Evolutionary conservation across 2,888 invertebrate genomes (phyloP).

Genomic region (Hydroisotoma schaefferi): DNA sequence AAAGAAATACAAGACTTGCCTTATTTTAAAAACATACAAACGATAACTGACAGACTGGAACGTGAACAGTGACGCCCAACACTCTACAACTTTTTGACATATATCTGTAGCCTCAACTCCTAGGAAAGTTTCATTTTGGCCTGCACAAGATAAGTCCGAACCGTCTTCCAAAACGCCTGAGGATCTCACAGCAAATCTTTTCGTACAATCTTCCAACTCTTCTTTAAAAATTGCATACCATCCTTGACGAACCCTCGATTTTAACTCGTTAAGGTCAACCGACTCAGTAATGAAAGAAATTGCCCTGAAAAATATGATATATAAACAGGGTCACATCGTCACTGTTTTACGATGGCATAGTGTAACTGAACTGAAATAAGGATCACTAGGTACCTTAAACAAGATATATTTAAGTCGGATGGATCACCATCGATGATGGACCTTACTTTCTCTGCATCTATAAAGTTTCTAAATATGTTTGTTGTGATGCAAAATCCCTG

Average conservation of each 20-base stretch:
- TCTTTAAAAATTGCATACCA: too few relatives aligned
- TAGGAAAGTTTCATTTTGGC: conserved; percentile 75
- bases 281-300: too few relatives aligned
- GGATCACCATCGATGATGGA: too few relatives aligned
- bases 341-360: too few relatives aligned
- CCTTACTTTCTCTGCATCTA: conserved; percentile 56
- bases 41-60: conserved; percentile 74
- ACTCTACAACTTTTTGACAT: conserved; percentile 61
- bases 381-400: too few relatives aligned
- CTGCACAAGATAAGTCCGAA: conserved; percentile 73
- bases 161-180: conserved; percentile 75
- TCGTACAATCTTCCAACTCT: too few relatives aligned
- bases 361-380: too few relatives aligned
- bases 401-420: too few relatives aligned
- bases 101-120: conserved; percentile 60
- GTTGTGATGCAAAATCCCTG: conserved; percentile 68
- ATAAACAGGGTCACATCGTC: too few relatives aligned
- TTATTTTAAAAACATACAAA: conserved; percentile 56
- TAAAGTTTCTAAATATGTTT: conserved; percentile 60
- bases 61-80: conserved; percentile 79
- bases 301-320: too few relatives aligned
- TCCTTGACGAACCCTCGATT: too few relatives aligned
- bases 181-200: conserved; percentile 65
- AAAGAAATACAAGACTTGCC: neutral
- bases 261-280: too few relatives aligned